Percentiles rank a stretch among this genome's conserved stretches.
Evolutionary conservation across 2,113 vertebrate species (phyloP).

Genomic region (Microtus montanus): DNA sequence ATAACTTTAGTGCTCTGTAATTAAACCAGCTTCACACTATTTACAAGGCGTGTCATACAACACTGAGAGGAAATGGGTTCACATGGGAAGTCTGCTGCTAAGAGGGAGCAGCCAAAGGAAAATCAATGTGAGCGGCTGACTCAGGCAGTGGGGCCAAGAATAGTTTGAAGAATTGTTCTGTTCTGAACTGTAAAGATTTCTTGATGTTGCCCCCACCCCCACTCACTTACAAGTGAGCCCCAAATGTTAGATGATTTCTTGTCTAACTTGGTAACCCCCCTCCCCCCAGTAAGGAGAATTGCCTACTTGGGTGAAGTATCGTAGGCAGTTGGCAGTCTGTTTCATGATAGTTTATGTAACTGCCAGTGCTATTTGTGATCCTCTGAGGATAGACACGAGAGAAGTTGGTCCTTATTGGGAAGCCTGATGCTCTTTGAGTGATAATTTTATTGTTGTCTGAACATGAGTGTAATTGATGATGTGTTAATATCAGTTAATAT

Average conservation of each 20-base stretch:
- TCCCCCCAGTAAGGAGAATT: constrained; percentile 19
- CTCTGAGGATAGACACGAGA: not conserved
- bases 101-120: constrained; percentile 72
- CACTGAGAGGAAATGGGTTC: constrained; percentile 68
- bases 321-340: constrained; percentile 12
- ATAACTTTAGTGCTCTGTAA: constrained; percentile 68
- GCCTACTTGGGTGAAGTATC: not conserved
- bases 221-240: constrained; percentile 18
- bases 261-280: constrained; percentile 15
- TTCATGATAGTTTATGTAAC: constrained; percentile 16
- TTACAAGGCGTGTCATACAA: constrained; percentile 78
- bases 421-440: not conserved
- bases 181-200: constrained; percentile 67
- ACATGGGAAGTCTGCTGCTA: constrained; percentile 75
- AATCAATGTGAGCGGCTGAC: constrained; percentile 59
- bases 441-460: constrained; percentile 1
- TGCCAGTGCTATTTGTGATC: not conserved
- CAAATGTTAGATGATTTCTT: constrained; percentile 47
- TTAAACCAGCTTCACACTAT: constrained; percentile 73
- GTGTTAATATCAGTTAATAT: not conserved
- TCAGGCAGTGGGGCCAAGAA: constrained; percentile 60
- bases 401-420: constrained; percentile 25
- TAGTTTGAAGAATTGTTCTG: constrained; percentile 70
- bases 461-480: not conserved
- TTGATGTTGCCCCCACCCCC: constrained; percentile 48